Evolutionary conservation across 2,888 invertebrate genomes (phyloP), one percentile per base, ranked within the genome.

Genomic region (Ectemnius cavifrons): DNA sequence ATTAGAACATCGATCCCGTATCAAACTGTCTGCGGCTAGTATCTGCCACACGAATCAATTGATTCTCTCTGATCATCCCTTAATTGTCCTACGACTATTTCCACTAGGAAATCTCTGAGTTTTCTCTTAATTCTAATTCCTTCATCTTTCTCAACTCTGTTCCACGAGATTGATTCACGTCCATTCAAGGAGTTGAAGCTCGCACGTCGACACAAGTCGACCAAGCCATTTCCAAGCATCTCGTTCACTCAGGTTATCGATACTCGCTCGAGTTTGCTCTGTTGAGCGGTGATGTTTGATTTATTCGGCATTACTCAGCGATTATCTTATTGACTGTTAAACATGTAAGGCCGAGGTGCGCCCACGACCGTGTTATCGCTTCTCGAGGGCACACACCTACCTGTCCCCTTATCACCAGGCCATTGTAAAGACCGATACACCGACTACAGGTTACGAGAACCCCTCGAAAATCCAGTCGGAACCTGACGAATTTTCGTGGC

Each of bases 271-370:
- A 71, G 84, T 79, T 81, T 76, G 72, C 81, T 68, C 72, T 52
- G 68, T 65, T 11, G 37, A 37, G 68, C 73, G 23, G 47, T 67
- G 63, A 58, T 87, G 84, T 87, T 87, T 88, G 88, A 88, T 87
- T 88, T 88, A 87, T 86, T 85, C 83, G 80, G 75, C 82, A 77
- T 86, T 86, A 83, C 79, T 85, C 83, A 73, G 67, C 67, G 88
- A 88, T 89, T 85, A 86, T 87, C 77, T 84, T 89, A 83, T 88
- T 88, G 86, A 88, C 84, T 81, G 81, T 86, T 80, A 81, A 80
- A 83, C 77, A 84, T 84, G 84, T 86, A 84, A 82, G 86, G 81
- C 76, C 81, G 75, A 83, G 87, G 85, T 76, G 85, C 74, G 84
- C 78, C 79, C 73, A 77, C 65, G 77, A 47, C 57, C 23, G 57